Evolutionary conservation across 2,888 invertebrate genomes (phyloP), one percentile per base, ranked within the genome.

Genomic region (Drosophila mercatorum): DNA sequence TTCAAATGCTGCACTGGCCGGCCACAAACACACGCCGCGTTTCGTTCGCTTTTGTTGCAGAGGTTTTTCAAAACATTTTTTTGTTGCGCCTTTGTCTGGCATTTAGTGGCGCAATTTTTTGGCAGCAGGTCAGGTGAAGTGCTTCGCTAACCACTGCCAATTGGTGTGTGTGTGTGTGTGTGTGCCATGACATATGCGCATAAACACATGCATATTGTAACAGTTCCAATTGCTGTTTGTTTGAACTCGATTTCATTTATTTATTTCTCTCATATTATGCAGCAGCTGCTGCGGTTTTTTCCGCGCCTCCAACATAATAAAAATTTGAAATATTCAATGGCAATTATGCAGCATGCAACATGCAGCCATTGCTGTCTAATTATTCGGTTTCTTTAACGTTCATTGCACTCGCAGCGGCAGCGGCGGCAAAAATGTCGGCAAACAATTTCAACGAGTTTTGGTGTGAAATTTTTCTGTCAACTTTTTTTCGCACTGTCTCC

Each of bases 1-100:
- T 77, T 76, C 76, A 80, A 77, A 70, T 77, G 77, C 80, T 77
- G 81, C 67, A 71, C 59, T 57, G 58, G 75, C 36, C 75, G 58
- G 75, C 36, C 75, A 38, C 57, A 57, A 28, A 28, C 28, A 28
- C 28, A 28, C 5, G 28, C 28, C 28, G 28, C 28, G 22, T 22
- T 22, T 22, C 22, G 22, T 22, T 22, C 28, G 28, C 28, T 28
- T 28, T 5, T 28, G 28, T 28, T 28, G 28, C 28, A 28, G 22
- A 28, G 28, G 4, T 28, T 28, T 28, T 28, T 28, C 28, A 28
- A 28, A 28, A 28, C 28, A 28, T 4, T 28, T 28, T 28, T 28
- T 28, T 28, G 56, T 46, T 70, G 60, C 47, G 58, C 66, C 46
- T 77, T 78, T 78, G 78, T 76, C 51, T 72, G 44, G 44, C 70